A percentile compares a stretch with the other conserved stretches of the same genome.
Evolutionary conservation across 2,113 vertebrate genomes (phyloP).

Genomic region (Melanocharis versteri): DNA sequence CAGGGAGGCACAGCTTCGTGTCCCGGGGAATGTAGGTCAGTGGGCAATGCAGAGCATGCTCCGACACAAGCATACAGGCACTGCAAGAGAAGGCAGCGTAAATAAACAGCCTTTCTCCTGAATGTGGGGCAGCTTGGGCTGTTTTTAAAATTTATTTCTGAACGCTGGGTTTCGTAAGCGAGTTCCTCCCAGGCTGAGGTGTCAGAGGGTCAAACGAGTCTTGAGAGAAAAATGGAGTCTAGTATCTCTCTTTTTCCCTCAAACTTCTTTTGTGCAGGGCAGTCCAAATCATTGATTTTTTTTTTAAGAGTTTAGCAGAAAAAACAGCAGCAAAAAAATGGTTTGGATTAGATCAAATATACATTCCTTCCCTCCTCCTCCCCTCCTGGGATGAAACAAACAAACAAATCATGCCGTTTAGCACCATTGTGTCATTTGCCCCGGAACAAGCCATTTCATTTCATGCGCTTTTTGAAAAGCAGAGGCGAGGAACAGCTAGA

Average conservation of each 20-base stretch:
- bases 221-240: not conserved
- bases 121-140: not conserved
- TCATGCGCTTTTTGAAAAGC: slow-evolving; percentile 26
- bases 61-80: not conserved
- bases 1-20: not conserved
- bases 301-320: not conserved
- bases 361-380: slow-evolving; percentile 27
- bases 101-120: slow-evolving; percentile 30
- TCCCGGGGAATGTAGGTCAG: slow-evolving; percentile 37
- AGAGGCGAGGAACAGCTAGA: not conserved
- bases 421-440: slow-evolving; percentile 57
- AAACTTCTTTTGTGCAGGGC: slow-evolving; percentile 1
- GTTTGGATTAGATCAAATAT: slow-evolving; percentile 41
- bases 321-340: not conserved
- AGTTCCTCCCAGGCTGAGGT: not conserved
- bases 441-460: not conserved
- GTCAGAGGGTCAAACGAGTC: not conserved
- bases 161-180: not conserved
- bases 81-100: not conserved
- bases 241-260: not conserved
- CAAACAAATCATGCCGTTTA: slow-evolving; percentile 48
- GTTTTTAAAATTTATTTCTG: not conserved
- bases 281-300: not conserved
- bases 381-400: slow-evolving; percentile 46
- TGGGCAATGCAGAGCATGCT: slow-evolving; percentile 10